phyloP scores from a whole-genome alignment of 1,140 invertebrate species.

The Solenopsis fugax region DNA sequence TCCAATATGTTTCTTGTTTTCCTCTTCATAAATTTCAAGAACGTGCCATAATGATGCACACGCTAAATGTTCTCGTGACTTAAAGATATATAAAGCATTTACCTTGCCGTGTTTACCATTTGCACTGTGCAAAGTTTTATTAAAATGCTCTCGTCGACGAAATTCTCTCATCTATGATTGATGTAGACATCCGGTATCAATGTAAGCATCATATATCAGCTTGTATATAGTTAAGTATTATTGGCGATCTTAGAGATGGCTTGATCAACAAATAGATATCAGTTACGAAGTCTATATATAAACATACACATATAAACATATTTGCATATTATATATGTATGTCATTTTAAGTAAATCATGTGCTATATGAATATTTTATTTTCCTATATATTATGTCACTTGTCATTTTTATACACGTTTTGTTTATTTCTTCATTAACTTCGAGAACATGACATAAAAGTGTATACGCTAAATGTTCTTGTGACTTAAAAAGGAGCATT shows the following conservation, averaged over 20 bases:
- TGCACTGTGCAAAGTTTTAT: background rate
- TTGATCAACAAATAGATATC: slow-evolving; percentile 32
- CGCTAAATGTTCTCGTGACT: background rate
- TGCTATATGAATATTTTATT: slow-evolving; percentile 26
- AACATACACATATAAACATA: background rate
- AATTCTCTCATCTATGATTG: background rate
- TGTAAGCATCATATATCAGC: background rate
- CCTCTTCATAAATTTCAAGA: slow-evolving; percentile 23
- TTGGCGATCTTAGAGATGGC: slow-evolving; percentile 17
- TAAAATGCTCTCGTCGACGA: background rate
- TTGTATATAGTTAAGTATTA: background rate
- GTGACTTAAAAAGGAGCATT: slow-evolving; percentile 11
- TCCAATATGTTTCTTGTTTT: background rate
- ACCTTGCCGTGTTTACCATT: background rate
- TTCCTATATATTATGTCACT: background rate
- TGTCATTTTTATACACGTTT: background rate
- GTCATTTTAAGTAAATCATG: slow-evolving; percentile 35
- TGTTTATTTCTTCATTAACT: slow-evolving; percentile 14
- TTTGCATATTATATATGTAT: no score
- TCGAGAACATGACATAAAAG: background rate
- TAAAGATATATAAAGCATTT: slow-evolving; percentile 41
- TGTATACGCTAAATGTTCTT: background rate
- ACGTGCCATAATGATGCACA: background rate
- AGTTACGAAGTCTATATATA: background rate
- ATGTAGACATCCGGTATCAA: background rate